These are phyloP conservation scores for Lichenostomus cassidix DNA, from an alignment of 2,113 vertebrate species.

Conservation along the genomic window DNA sequence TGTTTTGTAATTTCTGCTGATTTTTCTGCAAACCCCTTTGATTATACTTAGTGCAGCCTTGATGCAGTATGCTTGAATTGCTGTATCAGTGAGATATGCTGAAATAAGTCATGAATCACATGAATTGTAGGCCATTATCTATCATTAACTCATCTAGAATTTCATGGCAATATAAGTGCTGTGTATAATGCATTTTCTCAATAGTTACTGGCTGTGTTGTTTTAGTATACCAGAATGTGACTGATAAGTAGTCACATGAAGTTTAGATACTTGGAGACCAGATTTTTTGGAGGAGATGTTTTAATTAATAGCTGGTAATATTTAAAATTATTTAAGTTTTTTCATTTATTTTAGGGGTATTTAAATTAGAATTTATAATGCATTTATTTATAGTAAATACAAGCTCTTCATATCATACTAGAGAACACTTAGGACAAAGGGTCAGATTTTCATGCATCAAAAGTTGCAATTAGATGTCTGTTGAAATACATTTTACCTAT, in stretches of 20 bases:
- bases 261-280: not conserved
- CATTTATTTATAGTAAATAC: not conserved
- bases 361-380: not conserved
- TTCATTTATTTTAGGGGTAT: not conserved
- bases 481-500: not conserved
- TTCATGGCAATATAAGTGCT: not conserved
- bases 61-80: not conserved
- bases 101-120: constrained; percentile 13
- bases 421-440: not conserved
- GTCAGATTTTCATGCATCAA: not conserved
- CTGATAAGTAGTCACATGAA: not conserved
- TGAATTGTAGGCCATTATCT: constrained; percentile 39
- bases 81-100: constrained; percentile 8
- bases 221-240: not conserved
- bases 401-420: not conserved
- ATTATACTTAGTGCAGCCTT: not conserved
- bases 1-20: not conserved
- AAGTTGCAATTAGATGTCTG: not conserved
- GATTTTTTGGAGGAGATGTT: not conserved
- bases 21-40: not conserved
- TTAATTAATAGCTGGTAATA: not conserved
- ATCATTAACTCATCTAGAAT: constrained; percentile 41
- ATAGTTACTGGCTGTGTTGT: not conserved
- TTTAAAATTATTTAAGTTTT: not conserved
- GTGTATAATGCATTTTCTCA: constrained; percentile 17